Base-by-base conservation (phyloP, 1,140 invertebrate species). In the Pogonognathellus flavescens region DNA sequence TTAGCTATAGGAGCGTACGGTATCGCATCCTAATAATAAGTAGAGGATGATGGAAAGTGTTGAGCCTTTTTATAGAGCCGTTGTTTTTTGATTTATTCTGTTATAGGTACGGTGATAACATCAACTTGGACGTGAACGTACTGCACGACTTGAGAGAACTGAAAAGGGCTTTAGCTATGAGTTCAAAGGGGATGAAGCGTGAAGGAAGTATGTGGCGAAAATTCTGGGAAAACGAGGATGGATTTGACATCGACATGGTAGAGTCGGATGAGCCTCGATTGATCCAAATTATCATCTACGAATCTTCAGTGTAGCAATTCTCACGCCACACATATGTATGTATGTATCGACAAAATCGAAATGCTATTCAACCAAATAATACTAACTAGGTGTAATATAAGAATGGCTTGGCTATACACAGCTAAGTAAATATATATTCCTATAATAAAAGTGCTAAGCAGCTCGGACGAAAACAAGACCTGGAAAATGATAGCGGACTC, bases 281-380 rank as follows among this genome's bases (percentile, higher is more conserved):
- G 8, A 92, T 96, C n/a, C 94, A 96, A 91, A 95, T 96, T 84
- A 93, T 96, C 84, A 95, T 96, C 90, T 96, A 96, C 90, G 95
- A 96, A 90, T 94, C 94, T 57, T 95, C 94, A 2, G 94, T 95
- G 3, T 95, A 92, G 70, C 25, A 41, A 76, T 76, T 76, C 70
- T 76, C 70, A 76, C 70, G 70, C 25, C 31, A 91, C 49, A 49
- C 31, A 16, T 50, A 76, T 31, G 25, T 14, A 7, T 18, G 5
- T 59, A 53, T 18, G 31, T 41, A 41, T 41, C 31, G 31, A 41
- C 31, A 41, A 41, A 41, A 41, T 41, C 6, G 31, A 18, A 16
- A 18, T 50, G 41, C 18, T 52, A 52, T 80, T 50, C 72, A 49
- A 80, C 31, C 31, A 50, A 50, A 80, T 16, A 55, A 55, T 55